Conservation (phyloP, 2,797 vertebrate species). For the Nothura maculosa region DNA sequence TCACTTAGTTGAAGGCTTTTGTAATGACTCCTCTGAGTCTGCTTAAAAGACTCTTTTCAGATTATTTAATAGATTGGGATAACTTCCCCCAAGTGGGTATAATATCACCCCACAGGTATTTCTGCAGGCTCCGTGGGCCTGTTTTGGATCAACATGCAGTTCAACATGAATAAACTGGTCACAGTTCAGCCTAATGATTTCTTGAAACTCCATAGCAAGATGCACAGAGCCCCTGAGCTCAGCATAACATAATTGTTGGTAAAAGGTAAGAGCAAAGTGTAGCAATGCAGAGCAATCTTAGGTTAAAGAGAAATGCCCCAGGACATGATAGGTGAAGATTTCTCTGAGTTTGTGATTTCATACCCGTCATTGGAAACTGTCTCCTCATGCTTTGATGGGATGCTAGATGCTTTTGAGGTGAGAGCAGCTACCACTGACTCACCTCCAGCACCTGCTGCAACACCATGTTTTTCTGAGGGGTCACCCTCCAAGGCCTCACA, state of each 20-base stretch:
- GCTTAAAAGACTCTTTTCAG: background rate
- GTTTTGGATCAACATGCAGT: background rate
- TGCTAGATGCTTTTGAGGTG: background rate
- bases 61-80: background rate
- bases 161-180: background rate
- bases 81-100: background rate
- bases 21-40: background rate
- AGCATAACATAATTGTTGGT: background rate
- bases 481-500: fast-evolving
- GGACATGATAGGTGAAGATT: background rate
- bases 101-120: background rate
- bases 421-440: background rate
- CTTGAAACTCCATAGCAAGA: background rate
- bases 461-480: background rate
- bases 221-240: background rate
- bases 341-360: no score
- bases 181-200: background rate
- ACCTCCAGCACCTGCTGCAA: background rate
- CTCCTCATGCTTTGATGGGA: background rate
- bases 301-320: background rate
- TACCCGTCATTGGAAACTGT: background rate
- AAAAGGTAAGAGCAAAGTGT: background rate
- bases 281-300: background rate
- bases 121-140: background rate
- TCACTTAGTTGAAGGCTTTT: conserved; percentile 1